Evolutionary conservation across 2,888 invertebrate genomes (phyloP).

Genomic region (Yponomeuta evonymella): DNA sequence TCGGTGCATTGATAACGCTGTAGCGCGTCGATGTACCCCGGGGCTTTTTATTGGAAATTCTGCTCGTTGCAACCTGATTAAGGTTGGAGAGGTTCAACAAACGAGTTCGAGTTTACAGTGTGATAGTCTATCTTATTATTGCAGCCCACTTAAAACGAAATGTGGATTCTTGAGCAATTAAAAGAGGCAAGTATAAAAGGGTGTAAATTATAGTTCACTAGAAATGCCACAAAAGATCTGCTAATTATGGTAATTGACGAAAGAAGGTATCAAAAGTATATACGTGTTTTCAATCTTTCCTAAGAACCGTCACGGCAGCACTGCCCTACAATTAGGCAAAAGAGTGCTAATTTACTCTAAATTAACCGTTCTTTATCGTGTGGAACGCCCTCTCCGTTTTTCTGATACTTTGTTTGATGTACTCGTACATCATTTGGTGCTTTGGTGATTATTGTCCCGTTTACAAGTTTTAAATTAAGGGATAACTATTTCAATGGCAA

Average conservation of each 20-base stretch:
- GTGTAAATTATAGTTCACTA: not conserved
- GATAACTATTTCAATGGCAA: no score
- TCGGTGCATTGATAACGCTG: constrained; percentile 49
- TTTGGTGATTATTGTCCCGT: no score
- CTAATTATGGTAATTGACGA: not conserved
- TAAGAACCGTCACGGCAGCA: constrained; percentile 2
- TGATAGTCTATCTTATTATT: no score
- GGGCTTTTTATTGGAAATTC: not conserved
- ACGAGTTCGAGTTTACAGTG: not conserved
- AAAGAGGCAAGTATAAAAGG: not conserved
- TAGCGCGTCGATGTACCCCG: constrained; percentile 24
- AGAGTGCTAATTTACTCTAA: constrained; percentile 15
- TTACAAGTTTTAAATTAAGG: no score
- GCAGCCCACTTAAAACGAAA: no score
- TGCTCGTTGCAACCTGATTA: no score
- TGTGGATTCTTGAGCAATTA: no score
- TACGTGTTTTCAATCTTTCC: not conserved
- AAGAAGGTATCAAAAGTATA: not conserved
- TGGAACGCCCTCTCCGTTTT: not conserved
- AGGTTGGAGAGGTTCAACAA: not conserved
- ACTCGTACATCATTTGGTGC: no score
- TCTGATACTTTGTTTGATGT: not conserved
- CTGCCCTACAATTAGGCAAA: constrained; percentile 5
- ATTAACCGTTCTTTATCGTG: constrained; percentile 1
- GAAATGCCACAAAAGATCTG: not conserved